Percentiles rank a stretch among this genome's conserved stretches.
Conservation (phyloP, 1,140 invertebrate species). For the Drosophila mojavensis region DNA sequence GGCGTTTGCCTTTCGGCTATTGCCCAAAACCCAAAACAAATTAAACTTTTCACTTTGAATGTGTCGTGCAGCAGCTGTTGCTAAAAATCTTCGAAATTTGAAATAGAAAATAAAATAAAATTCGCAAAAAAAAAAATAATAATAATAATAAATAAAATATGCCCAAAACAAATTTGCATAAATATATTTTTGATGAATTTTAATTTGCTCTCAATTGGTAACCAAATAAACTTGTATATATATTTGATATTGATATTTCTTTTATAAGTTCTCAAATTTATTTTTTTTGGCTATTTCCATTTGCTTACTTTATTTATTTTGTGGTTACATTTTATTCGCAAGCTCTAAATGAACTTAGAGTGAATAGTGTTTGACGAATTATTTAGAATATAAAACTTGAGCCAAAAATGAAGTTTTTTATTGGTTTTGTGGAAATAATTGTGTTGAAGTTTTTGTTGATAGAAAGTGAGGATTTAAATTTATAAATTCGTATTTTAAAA, state of each 20-base stretch:
- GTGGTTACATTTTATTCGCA: too few relatives aligned
- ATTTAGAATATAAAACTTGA: too few relatives aligned
- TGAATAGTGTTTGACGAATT: too few relatives aligned
- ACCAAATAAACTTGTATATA: neutral
- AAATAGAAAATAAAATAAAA: conserved; percentile 18
- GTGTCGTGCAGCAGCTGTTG: conserved; percentile 41
- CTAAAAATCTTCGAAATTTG: conserved; percentile 44
- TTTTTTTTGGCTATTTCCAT: neutral
- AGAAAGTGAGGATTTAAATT: too few relatives aligned
- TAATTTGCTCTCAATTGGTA: neutral
- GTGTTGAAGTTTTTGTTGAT: too few relatives aligned
- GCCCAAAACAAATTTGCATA: conserved; percentile 7
- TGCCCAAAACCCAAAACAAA: conserved; percentile 42
- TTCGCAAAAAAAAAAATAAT: conserved; percentile 33
- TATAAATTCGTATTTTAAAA: too few relatives aligned
- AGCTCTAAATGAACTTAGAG: too few relatives aligned
- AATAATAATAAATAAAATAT: conserved; percentile 1
- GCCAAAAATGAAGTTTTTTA: too few relatives aligned
- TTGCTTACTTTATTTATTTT: too few relatives aligned
- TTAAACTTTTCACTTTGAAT: conserved; percentile 56
- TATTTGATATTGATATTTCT: neutral
- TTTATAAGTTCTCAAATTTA: neutral
- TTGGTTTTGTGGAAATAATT: too few relatives aligned
- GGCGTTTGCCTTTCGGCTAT: conserved; percentile 9
- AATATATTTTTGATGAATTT: conserved; percentile 8